Percentiles rank a stretch among this genome's conserved stretches.
phyloP scores from a whole-genome alignment of 1,140 invertebrate genomes.

The Achatina immaculata region DNA sequence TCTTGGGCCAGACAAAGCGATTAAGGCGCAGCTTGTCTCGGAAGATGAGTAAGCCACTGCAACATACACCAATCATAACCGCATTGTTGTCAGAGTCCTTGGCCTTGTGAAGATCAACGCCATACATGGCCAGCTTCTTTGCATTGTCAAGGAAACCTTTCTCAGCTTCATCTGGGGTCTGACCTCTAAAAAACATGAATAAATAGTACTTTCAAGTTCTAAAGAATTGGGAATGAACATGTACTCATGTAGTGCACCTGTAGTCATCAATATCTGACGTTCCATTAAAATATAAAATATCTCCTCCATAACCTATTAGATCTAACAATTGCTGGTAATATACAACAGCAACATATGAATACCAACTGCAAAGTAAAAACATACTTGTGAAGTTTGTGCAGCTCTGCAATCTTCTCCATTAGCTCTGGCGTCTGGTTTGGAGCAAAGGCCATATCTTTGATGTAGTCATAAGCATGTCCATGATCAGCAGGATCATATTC shows the following conservation, averaged over 20 bases:
- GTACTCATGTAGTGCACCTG: background rate
- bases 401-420: constrained; percentile 93
- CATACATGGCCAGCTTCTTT: constrained; percentile 98
- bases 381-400: constrained; percentile 94
- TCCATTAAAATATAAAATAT: too few species aligned
- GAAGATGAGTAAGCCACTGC: constrained; percentile 94
- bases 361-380: too few species aligned
- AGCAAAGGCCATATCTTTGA: constrained; percentile 91
- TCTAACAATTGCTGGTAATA: too few species aligned
- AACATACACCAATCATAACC: constrained; percentile 96
- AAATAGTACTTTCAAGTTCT: background rate
- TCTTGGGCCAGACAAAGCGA: constrained; percentile 99
- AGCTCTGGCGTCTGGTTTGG: constrained; percentile 84
- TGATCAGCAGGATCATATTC: constrained; percentile 88
- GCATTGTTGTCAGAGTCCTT: constrained; percentile 96
- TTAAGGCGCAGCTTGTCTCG: constrained; percentile 95
- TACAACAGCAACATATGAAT: too few species aligned
- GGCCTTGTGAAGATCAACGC: constrained; percentile 94
- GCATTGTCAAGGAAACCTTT: constrained; percentile 97
- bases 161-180: constrained; percentile 96
- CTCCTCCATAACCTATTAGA: too few species aligned
- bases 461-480: constrained; percentile 78
- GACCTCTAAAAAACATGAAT: constrained; percentile 82
- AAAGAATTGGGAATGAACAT: background rate
- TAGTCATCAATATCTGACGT: too few species aligned